Conservation (phyloP, 2,113 vertebrate species). For the Xenopus borealis region DNA sequence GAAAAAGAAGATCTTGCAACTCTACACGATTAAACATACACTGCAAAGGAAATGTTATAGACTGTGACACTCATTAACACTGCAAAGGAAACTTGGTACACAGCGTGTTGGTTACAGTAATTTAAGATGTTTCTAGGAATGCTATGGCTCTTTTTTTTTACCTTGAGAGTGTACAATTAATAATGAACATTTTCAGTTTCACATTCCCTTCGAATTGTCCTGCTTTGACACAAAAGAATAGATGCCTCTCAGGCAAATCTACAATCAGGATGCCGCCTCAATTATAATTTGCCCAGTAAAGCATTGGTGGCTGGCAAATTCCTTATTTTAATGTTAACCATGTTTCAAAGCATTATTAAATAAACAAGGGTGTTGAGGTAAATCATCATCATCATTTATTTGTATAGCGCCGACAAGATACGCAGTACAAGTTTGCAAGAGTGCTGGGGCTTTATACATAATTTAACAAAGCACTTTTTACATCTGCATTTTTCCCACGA, state of each 20-base stretch:
- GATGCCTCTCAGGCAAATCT: conserved; percentile 33
- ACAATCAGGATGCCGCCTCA: conserved; percentile 42
- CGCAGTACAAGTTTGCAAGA: no score
- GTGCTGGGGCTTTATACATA: no score
- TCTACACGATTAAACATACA: conserved; percentile 15
- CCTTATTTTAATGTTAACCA: no score
- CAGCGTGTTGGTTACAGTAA: conserved; percentile 54
- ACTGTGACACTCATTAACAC: conserved; percentile 50
- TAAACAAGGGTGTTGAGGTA: no score
- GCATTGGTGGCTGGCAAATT: neutral
- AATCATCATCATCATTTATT: no score
- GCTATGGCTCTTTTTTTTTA: conserved; percentile 53
- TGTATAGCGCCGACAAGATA: no score
- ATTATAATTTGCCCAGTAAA: conserved; percentile 6
- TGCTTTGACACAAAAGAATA: conserved; percentile 49
- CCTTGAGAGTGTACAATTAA: conserved; percentile 50
- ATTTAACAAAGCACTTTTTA: no score
- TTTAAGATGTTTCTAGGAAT: conserved; percentile 53
- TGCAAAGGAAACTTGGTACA: conserved; percentile 52
- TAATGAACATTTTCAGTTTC: conserved; percentile 51
- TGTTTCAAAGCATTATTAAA: no score
- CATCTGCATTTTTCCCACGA: no score
- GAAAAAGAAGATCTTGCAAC: conserved; percentile 18
- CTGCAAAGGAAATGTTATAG: conserved; percentile 40
- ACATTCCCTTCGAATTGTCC: conserved; percentile 48